Evolutionary conservation across 2,113 vertebrate species (phyloP).

Genomic region (Phyllopteryx taeniolatus): DNA sequence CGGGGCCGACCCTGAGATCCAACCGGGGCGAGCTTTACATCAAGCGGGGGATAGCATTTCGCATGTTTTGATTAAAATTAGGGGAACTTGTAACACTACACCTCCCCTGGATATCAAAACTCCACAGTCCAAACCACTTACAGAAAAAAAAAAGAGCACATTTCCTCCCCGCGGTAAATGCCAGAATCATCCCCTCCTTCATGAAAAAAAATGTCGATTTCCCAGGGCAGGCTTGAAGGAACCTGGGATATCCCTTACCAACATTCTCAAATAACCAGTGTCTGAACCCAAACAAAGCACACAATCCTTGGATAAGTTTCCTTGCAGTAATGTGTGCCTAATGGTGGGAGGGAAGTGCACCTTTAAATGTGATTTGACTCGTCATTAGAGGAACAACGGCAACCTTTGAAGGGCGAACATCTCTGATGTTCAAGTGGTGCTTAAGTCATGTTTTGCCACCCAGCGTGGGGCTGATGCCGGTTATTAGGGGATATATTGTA

Average conservation of each 20-base stretch:
- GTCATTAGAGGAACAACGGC: conserved; percentile 4
- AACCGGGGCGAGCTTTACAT: conserved; percentile 94
- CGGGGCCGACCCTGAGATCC: conserved; percentile 86
- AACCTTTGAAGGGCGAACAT: not conserved
- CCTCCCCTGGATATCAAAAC: conserved; percentile 91
- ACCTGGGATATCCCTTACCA: conserved; percentile 30
- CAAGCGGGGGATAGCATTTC: conserved; percentile 92
- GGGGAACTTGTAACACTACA: conserved; percentile 97
- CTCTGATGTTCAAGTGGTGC: conserved; percentile 5
- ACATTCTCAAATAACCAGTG: conserved; percentile 55
- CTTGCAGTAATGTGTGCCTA: conserved; percentile 50
- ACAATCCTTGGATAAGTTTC: conserved; percentile 62
- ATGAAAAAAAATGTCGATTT: conserved; percentile 5
- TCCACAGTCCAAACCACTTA: conserved; percentile 85
- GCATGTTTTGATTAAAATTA: conserved; percentile 99
- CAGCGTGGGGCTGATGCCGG: not conserved
- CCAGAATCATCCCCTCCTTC: conserved; percentile 33
- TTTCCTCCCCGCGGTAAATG: conserved; percentile 64
- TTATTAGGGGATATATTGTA: conserved; percentile 42
- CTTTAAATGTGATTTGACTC: conserved; percentile 45
- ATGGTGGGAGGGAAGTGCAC: conserved; percentile 41
- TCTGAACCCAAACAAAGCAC: conserved; percentile 66
- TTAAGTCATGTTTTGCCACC: conserved; percentile 10
- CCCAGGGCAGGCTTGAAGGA: conserved; percentile 8
- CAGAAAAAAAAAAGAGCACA: conserved; percentile 60